phyloP scores from a whole-genome alignment of 2,113 vertebrate genomes.

The Rhabdomys dilectus region DNA sequence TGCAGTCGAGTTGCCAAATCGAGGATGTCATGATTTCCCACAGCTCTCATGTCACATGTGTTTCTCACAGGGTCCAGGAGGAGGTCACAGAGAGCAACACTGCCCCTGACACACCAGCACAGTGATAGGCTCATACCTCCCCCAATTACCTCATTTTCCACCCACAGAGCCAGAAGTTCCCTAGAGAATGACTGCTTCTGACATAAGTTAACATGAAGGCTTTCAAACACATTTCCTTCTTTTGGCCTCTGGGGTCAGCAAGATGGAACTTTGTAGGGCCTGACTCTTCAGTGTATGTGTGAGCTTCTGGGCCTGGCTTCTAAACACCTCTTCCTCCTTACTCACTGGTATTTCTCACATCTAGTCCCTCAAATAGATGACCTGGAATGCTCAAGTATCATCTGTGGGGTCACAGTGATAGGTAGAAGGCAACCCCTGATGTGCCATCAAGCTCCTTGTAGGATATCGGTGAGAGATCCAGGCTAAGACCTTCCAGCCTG shows the following conservation, averaged over 20 bases:
- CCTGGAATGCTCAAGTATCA: not conserved
- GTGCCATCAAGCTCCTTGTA: not conserved
- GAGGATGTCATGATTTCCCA: not conserved
- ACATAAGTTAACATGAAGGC: not conserved
- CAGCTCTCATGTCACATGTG: not conserved
- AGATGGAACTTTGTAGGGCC: not conserved
- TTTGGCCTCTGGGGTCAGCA: not conserved
- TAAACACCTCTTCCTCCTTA: not conserved
- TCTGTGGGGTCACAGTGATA: not conserved
- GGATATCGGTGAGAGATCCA: not conserved
- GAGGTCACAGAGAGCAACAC: not conserved
- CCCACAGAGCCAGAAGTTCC: not conserved
- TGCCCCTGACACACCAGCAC: not conserved
- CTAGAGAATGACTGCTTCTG: not conserved
- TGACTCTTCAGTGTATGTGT: too few relatives aligned
- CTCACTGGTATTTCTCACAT: too few relatives aligned
- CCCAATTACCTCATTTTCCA: not conserved
- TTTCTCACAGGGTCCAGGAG: not conserved
- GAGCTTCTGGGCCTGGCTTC: not conserved
- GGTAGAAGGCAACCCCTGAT: not conserved
- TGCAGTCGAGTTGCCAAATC: not conserved
- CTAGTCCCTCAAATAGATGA: not conserved
- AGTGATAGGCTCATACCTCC: not conserved
- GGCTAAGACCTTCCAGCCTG: not conserved
- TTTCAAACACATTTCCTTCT: not conserved